These are phyloP conservation scores for Aurelia coerulea DNA, from an alignment of 30 jellyfish, hydroid and myxozoan genomes.

Conservation along the genomic window DNA sequence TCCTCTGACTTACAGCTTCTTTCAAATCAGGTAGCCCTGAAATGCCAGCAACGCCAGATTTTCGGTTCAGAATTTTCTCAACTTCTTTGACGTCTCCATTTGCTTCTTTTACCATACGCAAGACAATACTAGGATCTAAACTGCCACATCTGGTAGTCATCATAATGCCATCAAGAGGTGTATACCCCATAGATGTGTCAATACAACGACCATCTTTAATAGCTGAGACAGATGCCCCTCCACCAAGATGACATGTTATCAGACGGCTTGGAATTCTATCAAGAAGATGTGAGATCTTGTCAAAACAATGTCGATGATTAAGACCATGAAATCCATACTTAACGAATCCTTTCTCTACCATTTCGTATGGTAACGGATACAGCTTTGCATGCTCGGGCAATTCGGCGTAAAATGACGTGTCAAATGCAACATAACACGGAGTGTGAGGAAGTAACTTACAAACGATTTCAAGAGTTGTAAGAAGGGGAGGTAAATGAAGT, in stretches of 20 bases:
- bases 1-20: constrained; percentile 46
- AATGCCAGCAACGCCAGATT: constrained; percentile 79
- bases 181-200: constrained; percentile 87
- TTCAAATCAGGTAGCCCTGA: constrained; percentile 55
- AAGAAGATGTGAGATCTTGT: constrained; percentile 36
- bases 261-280: constrained; percentile 43
- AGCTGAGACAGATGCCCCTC: constrained; percentile 80
- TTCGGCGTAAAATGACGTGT: constrained; percentile 73
- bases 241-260: constrained; percentile 88
- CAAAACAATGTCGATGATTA: constrained; percentile 76
- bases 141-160: constrained; percentile 90
- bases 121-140: constrained; percentile 81
- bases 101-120: constrained; percentile 60
- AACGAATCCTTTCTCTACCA: constrained; percentile 56
- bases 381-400: constrained; percentile 71
- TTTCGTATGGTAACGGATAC: constrained; percentile 68
- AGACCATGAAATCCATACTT: constrained; percentile 90
- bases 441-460: constrained; percentile 35
- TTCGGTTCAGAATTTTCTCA: constrained; percentile 50
- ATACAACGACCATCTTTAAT: constrained; percentile 71
- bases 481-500: constrained; percentile 76
- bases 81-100: constrained; percentile 57
- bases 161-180: constrained; percentile 87
- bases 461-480: constrained; percentile 60
- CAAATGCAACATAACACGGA: constrained; percentile 80